These are phyloP conservation scores for Sorex maritimensis DNA, from an alignment of 2,797 vertebrate genomes.

Conservation along the genomic window DNA sequence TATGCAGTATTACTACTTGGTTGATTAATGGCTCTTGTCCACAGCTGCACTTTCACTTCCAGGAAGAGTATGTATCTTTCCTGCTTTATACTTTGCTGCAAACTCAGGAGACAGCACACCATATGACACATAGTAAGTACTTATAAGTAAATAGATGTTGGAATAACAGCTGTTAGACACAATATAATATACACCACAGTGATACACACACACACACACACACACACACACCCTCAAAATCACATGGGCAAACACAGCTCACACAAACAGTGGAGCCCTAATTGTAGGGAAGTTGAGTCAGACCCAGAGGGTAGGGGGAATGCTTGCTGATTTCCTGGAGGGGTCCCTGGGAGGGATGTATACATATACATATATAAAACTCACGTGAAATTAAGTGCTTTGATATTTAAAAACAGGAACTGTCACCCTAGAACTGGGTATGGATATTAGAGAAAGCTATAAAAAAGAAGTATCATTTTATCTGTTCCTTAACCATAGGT, in stretches of 20 bases:
- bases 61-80: not conserved
- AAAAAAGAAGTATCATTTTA: constrained; percentile 29
- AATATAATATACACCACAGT: no score
- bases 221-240: no score
- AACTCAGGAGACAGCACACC: not conserved
- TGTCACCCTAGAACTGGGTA: not conserved
- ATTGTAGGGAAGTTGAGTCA: no score
- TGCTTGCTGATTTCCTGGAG: no score
- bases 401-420: not conserved
- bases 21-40: not conserved
- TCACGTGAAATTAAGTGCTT: constrained; percentile 13
- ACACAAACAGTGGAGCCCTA: no score
- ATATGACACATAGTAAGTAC: not conserved
- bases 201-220: no score
- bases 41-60: not conserved
- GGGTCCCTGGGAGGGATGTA: no score
- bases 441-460: constrained; percentile 25
- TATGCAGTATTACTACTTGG: constrained; percentile 13
- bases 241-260: no score
- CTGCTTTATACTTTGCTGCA: not conserved
- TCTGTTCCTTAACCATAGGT: not conserved
- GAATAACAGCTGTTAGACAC: no score
- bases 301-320: no score
- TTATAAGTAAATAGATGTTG: no score
- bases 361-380: not conserved